Conservation (phyloP, 2,888 invertebrate species). For the Synergus japonicus region DNA sequence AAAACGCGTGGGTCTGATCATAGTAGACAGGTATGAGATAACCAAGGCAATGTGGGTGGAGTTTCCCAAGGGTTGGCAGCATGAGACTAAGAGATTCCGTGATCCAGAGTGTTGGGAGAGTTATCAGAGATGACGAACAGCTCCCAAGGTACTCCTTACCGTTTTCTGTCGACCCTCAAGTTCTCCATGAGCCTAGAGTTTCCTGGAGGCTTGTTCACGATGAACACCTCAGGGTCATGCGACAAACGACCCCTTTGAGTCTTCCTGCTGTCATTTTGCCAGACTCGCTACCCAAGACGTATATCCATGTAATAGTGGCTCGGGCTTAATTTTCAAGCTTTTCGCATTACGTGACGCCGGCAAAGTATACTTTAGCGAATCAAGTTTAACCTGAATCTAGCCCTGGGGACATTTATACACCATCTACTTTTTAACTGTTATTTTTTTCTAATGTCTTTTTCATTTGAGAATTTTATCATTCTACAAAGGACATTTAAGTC, state of each 20-base stretch:
- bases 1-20: constrained; percentile 52
- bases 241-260: constrained; percentile 42
- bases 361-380: constrained; percentile 5
- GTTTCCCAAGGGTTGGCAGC: constrained; percentile 54
- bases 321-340: constrained; percentile 35
- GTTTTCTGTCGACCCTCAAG: constrained; percentile 56
- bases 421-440: background rate
- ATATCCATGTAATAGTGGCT: constrained; percentile 30
- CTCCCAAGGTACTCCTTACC: constrained; percentile 73
- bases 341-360: background rate
- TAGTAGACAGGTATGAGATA: constrained; percentile 59
- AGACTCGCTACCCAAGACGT: constrained; percentile 32
- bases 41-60: constrained; percentile 49
- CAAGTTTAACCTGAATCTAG: background rate
- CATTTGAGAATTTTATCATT: too few relatives aligned
- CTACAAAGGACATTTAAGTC: background rate
- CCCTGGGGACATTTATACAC: background rate
- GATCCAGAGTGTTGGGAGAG: constrained; percentile 62
- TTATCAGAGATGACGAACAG: constrained; percentile 75
- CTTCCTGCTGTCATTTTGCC: constrained; percentile 36
- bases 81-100: constrained; percentile 55
- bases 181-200: constrained; percentile 36
- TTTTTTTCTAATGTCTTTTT: background rate
- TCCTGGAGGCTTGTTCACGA: constrained; percentile 36
- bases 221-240: constrained; percentile 35